Percentiles rank a stretch among this genome's conserved stretches.
Conservation (phyloP, 2,113 vertebrate genomes). For the Centrocercus urophasianus region DNA sequence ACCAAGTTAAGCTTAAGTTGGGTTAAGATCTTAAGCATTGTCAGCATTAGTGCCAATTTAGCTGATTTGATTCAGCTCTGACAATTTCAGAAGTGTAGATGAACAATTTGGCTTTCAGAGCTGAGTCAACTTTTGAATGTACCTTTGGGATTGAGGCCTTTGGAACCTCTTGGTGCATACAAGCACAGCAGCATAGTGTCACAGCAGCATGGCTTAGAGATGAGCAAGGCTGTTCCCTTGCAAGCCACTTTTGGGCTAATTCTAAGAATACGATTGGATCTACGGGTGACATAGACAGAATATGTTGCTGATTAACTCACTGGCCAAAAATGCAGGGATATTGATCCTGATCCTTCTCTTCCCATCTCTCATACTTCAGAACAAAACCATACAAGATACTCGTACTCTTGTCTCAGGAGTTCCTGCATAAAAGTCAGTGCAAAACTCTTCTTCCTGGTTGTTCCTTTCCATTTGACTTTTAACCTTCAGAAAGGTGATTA, state of each 20-base stretch:
- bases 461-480: not conserved
- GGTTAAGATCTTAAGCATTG: conserved; percentile 18
- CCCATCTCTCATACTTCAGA: not conserved
- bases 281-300: not conserved
- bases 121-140: not conserved
- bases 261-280: not conserved
- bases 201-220: not conserved
- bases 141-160: not conserved
- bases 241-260: not conserved
- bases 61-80: not conserved
- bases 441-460: not conserved
- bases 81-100: not conserved
- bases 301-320: not conserved
- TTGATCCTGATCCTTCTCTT: not conserved
- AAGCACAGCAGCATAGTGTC: not conserved
- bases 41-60: conserved; percentile 18
- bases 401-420: not conserved
- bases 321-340: not conserved
- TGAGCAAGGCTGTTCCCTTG: not conserved
- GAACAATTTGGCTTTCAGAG: not conserved
- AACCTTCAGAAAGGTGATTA: not conserved
- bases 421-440: not conserved
- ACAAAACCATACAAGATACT: not conserved
- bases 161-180: not conserved
- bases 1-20: conserved; percentile 21